Percentiles rank a stretch among this genome's conserved stretches.
Conservation (phyloP, 2,888 invertebrate genomes). For the Brenthis hecate region DNA sequence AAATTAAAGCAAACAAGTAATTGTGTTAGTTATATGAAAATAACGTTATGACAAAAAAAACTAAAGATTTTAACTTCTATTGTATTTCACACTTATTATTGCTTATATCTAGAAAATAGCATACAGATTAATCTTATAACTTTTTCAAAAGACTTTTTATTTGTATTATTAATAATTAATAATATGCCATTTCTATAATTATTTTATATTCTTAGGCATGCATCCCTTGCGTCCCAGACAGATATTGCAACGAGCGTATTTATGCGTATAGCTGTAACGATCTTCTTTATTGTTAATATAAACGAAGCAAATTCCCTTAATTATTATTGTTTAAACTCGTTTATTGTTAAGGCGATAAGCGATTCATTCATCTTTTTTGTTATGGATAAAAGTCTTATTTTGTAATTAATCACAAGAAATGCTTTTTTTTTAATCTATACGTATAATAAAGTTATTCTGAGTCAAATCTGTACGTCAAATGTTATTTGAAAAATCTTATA, state of each 20-base stretch:
- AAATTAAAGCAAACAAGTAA: too few species aligned
- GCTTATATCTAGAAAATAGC: too few species aligned
- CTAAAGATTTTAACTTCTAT: too few species aligned
- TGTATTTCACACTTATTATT: too few species aligned
- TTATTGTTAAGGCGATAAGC: not conserved
- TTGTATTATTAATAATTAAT: not conserved
- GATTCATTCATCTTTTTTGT: not conserved
- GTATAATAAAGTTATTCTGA: too few species aligned
- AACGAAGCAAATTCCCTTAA: slow-evolving; percentile 30
- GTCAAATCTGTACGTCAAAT: too few species aligned
- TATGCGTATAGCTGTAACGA: slow-evolving; percentile 62
- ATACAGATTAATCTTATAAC: too few species aligned
- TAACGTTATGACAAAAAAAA: too few species aligned
- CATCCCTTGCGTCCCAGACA: slow-evolving; percentile 53
- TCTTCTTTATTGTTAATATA: slow-evolving; percentile 43
- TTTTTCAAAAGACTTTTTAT: not conserved
- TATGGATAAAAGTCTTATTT: not conserved
- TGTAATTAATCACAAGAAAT: too few species aligned
- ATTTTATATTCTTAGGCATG: slow-evolving; percentile 32
- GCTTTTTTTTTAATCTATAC: too few species aligned
- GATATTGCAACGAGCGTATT: slow-evolving; percentile 73
- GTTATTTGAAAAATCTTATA: too few species aligned
- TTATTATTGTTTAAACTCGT: slow-evolving; percentile 15
- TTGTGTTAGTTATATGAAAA: too few species aligned
- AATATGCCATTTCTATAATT: slow-evolving; percentile 14